phyloP scores from a whole-genome alignment of 2,797 vertebrate species.

The Hephaestus fuliginosus region DNA sequence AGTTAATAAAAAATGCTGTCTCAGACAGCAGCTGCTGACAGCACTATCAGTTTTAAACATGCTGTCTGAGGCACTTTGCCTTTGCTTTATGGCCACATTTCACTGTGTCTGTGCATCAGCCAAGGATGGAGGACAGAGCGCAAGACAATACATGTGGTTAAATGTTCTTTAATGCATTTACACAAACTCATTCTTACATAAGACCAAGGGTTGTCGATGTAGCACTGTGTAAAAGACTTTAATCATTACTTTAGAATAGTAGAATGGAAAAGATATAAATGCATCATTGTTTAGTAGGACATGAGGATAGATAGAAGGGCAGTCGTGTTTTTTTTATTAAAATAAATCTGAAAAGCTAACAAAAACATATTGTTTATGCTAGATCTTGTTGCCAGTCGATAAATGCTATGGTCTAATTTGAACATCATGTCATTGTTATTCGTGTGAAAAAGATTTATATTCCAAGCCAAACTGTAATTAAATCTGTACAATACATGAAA shows the following conservation, averaged over 20 bases:
- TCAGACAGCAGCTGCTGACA: conserved; percentile 5
- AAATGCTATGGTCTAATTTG: not conserved
- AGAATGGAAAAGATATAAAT: conserved; percentile 3
- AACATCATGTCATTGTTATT: conserved; percentile 28
- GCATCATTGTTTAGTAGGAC: conserved; percentile 1
- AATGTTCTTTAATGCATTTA: conserved; percentile 64
- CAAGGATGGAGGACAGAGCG: conserved; percentile 1
- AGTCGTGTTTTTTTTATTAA: not conserved
- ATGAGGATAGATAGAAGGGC: not conserved
- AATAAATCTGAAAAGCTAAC: conserved; percentile 1
- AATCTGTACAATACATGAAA: conserved; percentile 44
- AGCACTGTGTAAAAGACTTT: conserved; percentile 16
- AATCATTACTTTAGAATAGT: conserved; percentile 2
- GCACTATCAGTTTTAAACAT: conserved; percentile 36
- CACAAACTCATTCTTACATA: conserved; percentile 42
- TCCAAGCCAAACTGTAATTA: conserved; percentile 27
- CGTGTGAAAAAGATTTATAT: conserved; percentile 15
- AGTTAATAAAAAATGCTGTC: conserved; percentile 10
- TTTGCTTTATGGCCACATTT: conserved; percentile 28
- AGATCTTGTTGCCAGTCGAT: not conserved
- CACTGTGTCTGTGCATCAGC: not conserved
- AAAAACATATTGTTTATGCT: conserved; percentile 24
- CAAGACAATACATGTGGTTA: conserved; percentile 28
- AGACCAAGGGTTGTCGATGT: conserved; percentile 2
- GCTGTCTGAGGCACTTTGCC: conserved; percentile 31